Conservation (phyloP, 2,888 invertebrate genomes). For the Tenthredo scrophulariae region DNA sequence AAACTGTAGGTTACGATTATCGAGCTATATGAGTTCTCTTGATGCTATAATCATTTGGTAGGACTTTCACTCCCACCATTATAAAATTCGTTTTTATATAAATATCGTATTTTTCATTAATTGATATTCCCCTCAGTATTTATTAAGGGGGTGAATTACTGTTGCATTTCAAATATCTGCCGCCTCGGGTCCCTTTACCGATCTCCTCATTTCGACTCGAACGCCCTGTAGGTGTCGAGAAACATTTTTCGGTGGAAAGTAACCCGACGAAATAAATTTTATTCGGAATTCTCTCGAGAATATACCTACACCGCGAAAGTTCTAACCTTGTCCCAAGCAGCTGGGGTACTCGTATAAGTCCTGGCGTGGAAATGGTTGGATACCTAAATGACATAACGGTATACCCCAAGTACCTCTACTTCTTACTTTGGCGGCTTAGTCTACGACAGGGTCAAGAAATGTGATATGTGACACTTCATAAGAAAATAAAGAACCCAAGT, state of each 20-base stretch:
- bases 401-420: slow-evolving; percentile 26
- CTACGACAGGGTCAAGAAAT: slow-evolving; percentile 9
- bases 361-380: not conserved
- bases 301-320: not conserved
- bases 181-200: not conserved
- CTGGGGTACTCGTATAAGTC: slow-evolving; percentile 16
- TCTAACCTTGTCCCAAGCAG: not conserved
- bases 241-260: not conserved
- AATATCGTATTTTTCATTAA: not conserved
- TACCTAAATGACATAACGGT: slow-evolving; percentile 44
- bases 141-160: not conserved
- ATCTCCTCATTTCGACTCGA: not conserved
- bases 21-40: not conserved
- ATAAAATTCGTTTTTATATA: not conserved
- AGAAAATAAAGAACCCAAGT: not conserved
- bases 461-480: not conserved
- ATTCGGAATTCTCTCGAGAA: slow-evolving; percentile 41
- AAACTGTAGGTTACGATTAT: not conserved
- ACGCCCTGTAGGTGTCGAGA: slow-evolving; percentile 1
- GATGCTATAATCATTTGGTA: not conserved
- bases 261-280: slow-evolving; percentile 44
- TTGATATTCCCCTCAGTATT: not conserved
- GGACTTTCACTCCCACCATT: not conserved
- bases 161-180: slow-evolving; percentile 4
- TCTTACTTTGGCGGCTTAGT: slow-evolving; percentile 36